Percentiles rank a stretch among this genome's conserved stretches.
These are phyloP conservation scores for Loxodonta africana DNA, from an alignment of 2,113 vertebrate species.

Conservation along the genomic window DNA sequence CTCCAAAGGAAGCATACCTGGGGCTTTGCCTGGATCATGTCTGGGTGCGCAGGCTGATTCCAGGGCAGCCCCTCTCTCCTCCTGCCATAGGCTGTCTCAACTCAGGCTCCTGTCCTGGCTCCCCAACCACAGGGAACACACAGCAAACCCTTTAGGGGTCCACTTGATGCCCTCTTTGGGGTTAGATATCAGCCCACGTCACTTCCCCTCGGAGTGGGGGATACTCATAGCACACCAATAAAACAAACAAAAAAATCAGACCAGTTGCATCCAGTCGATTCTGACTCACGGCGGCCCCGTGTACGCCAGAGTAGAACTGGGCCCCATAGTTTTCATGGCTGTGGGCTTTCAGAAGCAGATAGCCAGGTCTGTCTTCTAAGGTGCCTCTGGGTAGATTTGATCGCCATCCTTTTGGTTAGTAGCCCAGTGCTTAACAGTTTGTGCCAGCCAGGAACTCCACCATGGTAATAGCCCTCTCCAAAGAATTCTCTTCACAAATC, in stretches of 20 bases:
- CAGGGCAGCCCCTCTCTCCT: background rate
- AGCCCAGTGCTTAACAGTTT: background rate
- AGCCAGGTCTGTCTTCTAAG: background rate
- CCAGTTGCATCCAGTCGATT: background rate
- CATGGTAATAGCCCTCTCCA: background rate
- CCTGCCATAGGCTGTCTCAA: background rate
- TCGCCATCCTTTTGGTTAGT: background rate
- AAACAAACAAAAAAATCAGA: background rate
- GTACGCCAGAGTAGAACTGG: background rate
- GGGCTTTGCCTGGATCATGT: background rate
- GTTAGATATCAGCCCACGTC: background rate
- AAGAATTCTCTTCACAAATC: slow-evolving; percentile 40
- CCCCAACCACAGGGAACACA: background rate
- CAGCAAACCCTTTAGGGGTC: background rate
- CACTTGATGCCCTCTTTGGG: background rate
- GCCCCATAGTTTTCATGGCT: background rate
- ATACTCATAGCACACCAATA: background rate
- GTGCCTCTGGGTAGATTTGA: background rate
- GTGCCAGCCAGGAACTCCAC: background rate
- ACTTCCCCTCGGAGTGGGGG: too few relatives aligned
- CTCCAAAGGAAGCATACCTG: background rate
- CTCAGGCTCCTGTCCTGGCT: background rate
- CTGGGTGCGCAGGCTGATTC: background rate
- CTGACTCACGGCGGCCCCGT: background rate
- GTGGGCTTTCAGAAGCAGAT: background rate